Base-by-base conservation (phyloP, 2,113 vertebrate genomes). In the Orientallactaga bullata region DNA sequence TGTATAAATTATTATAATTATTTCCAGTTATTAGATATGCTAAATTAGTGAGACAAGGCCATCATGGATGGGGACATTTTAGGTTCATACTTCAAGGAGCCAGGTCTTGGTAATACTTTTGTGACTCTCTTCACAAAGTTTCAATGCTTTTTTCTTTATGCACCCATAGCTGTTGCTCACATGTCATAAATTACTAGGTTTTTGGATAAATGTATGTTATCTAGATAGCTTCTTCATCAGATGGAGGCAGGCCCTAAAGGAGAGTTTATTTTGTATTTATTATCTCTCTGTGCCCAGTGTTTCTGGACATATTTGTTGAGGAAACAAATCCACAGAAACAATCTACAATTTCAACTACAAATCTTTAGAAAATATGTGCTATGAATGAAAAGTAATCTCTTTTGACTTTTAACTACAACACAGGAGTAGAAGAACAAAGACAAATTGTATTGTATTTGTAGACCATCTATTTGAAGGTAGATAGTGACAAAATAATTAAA, bases 281-380 rank as follows among this genome's bases (percentile, higher is more conserved):
- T 82, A 55, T 81, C n/a, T 94, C 24, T 80, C 23, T 69, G 47
- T 89, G 72, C 32, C 55, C 2, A 13, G 13, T 74, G 24, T 37
- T n/a, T 81, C 63, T 87, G 61, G 91, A 89, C 68, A 73, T 81
- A n/a, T 81, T 94, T 69, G 26, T 61, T 89, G 39, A 85, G 61
- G 81, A 92, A 90, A 90, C 21, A 82, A 68, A 92, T 63, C 66
- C 21, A 12, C 55, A 77, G 71, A 35, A 72, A 32, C 42, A 85
- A 87, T 73, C 20, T n/a, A 39, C 17, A 89, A 11, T 68, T 91
- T 61, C 60, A 37, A 32, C 13, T 61, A 35, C n/a, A 77, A 47
- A 93, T 87, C 77, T 47, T 11, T 30, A 58, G 72, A 37, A 87
- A 91, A 21, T 16, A 86, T 28, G 28, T 9, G 55, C 32, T 37